Conservation (phyloP, 2,888 invertebrate genomes). For the Drosophila recens region DNA sequence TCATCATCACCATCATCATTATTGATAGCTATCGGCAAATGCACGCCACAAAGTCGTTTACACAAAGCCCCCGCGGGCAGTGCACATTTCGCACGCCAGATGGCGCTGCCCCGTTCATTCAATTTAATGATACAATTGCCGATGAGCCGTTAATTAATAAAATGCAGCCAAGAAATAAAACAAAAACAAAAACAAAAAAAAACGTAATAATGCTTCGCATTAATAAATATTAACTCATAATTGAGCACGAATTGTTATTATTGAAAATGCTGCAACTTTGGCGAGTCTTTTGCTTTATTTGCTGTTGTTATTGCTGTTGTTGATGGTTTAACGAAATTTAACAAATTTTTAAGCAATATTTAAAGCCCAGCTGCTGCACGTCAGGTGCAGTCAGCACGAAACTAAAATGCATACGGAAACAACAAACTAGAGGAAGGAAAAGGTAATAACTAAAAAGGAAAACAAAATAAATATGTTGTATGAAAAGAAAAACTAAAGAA, state of each 20-base stretch:
- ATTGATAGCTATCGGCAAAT: slow-evolving; percentile 36
- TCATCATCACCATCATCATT: slow-evolving; percentile 27
- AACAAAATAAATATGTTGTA: slow-evolving; percentile 11
- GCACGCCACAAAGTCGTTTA: slow-evolving; percentile 67
- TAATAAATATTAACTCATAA: slow-evolving; percentile 77
- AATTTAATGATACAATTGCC: slow-evolving; percentile 57
- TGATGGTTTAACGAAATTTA: slow-evolving; percentile 60
- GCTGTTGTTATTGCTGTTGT: slow-evolving; percentile 9
- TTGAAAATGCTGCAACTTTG: slow-evolving; percentile 30
- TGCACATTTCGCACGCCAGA: slow-evolving; percentile 60
- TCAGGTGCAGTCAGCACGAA: slow-evolving; percentile 61
- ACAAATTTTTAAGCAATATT: slow-evolving; percentile 56
- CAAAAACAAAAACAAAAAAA: slow-evolving; percentile 25
- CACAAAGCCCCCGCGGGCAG: slow-evolving; percentile 37
- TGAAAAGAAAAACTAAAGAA: slow-evolving; percentile 22
- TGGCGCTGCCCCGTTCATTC: slow-evolving; percentile 51
- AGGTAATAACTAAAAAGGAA: slow-evolving; percentile 48
- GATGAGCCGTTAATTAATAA: slow-evolving; percentile 63
- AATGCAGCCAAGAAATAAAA: slow-evolving; percentile 42
- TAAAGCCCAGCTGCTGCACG: slow-evolving; percentile 53
- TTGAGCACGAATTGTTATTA: slow-evolving; percentile 57
- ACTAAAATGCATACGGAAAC: slow-evolving; percentile 72
- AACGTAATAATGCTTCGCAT: slow-evolving; percentile 46
- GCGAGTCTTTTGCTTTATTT: slow-evolving; percentile 5
- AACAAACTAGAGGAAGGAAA: slow-evolving; percentile 70